Evolutionary conservation across 2,113 vertebrate species (phyloP).

Genomic region (Bufo gargarizans): DNA sequence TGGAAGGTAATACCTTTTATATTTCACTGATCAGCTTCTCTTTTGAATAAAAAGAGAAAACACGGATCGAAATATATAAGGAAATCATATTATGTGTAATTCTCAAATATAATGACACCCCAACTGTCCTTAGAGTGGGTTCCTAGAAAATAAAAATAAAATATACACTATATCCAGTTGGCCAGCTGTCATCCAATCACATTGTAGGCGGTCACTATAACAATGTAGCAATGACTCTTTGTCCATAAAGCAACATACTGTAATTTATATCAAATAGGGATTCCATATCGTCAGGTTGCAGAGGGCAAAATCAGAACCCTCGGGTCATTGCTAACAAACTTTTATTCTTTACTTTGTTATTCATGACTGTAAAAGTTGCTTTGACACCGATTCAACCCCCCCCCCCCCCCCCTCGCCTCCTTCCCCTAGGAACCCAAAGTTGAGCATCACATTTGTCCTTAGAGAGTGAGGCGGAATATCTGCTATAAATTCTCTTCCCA

Average conservation of each 20-base stretch:
- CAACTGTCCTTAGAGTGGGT: too few species aligned
- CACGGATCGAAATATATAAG: too few species aligned
- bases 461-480: background rate
- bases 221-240: background rate
- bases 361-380: background rate
- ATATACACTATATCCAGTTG: too few species aligned
- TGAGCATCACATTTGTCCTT: background rate
- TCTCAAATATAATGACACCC: too few species aligned
- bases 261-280: background rate
- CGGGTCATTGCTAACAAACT: background rate
- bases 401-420: too few species aligned
- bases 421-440: background rate
- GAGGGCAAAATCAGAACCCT: background rate
- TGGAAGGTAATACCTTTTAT: too few species aligned
- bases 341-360: constrained; percentile 7
- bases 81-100: too few species aligned
- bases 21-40: too few species aligned
- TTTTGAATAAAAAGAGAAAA: too few species aligned
- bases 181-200: too few species aligned
- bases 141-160: too few species aligned
- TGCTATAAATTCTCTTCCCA: background rate
- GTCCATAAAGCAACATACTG: background rate
- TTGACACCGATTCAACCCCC: background rate
- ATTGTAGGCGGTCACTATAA: background rate
- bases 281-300: too few species aligned